A percentile compares a stretch with the other conserved stretches of the same genome.
Evolutionary conservation across 2,113 vertebrate genomes (phyloP).

Genomic region (Redunca redunca): DNA sequence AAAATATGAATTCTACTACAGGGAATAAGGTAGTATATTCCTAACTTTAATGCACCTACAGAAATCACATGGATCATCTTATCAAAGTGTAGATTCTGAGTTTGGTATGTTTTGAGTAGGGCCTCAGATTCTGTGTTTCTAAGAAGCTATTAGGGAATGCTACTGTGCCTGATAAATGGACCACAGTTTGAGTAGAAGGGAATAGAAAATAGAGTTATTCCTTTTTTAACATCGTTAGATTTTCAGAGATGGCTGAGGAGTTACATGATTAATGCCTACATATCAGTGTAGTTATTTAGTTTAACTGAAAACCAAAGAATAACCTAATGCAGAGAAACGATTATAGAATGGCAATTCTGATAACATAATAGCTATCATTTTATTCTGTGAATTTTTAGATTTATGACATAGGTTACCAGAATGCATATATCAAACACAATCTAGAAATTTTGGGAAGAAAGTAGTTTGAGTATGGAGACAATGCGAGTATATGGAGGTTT

Average conservation of each 20-base stretch:
- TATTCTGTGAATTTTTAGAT: not conserved
- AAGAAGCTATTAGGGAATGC: not conserved
- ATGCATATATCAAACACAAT: not conserved
- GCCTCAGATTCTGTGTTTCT: not conserved
- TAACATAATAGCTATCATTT: not conserved
- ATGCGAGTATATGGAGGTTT: rapidly evolving
- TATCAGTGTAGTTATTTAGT: not conserved
- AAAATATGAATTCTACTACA: not conserved
- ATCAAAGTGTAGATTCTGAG: not conserved
- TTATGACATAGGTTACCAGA: not conserved
- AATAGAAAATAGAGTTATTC: not conserved
- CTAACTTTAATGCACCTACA: not conserved
- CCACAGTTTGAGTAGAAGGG: not conserved
- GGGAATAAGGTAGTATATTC: not conserved
- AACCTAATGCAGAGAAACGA: not conserved
- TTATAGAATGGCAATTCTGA: not conserved
- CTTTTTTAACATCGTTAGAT: not conserved
- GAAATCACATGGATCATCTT: not conserved
- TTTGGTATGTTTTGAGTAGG: not conserved
- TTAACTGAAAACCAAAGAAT: not conserved
- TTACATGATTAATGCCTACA: not conserved
- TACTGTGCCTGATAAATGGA: not conserved
- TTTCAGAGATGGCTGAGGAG: not conserved
- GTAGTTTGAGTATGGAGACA: not conserved
- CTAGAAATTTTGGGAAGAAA: not conserved